Evolutionary conservation across 2,113 vertebrate species (phyloP), one percentile per base, ranked within the genome.

Genomic region (Muscicapa adusta): DNA sequence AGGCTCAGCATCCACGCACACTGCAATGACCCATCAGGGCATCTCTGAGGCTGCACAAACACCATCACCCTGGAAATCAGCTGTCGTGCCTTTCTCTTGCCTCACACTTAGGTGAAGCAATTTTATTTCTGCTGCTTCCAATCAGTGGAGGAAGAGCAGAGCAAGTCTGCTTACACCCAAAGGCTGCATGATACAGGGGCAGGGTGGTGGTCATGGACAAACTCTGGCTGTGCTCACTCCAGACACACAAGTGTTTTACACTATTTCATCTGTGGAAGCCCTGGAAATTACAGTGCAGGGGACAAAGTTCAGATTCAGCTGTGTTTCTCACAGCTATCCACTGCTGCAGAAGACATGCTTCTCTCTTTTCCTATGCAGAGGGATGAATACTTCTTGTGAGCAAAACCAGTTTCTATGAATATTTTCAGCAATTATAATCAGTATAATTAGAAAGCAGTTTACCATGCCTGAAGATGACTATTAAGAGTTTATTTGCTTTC

Each of bases 401-500:
- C 14, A 93, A 88, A 94, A 71, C 34, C 79, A 80, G 75, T 31
- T 84, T 57, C 88, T 75, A 57, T 74, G 54, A 95, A 88, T 94
- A 71, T 93, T 95, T 96, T 91, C 45, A 38, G 63, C 65, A 91
- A 60, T 88, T 88, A 94, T 50, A 86, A 92, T 38, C 53, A 42
- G 56, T 43, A 57, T 71, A 93, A 91, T 94, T 94, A 86, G 79
- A 93, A 93, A 77, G 82, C 48, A 81, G 43, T 26, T 89, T 38
- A 43, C 50, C 20, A 3, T 1, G 12, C 70, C 42, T 68, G 58
- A 93, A 90, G 63, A 86, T 47, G 54, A 93, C 85, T 94, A 89
- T 85, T 91, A 95, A 85, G 53, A 91, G 60, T 93, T 77, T 91
- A 93, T 95, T 97, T 95, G 48, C 65, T 91, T 91, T 95, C 82